Base-by-base conservation (phyloP, 2,888 invertebrate species). In the Cerceris rybyensis region DNA sequence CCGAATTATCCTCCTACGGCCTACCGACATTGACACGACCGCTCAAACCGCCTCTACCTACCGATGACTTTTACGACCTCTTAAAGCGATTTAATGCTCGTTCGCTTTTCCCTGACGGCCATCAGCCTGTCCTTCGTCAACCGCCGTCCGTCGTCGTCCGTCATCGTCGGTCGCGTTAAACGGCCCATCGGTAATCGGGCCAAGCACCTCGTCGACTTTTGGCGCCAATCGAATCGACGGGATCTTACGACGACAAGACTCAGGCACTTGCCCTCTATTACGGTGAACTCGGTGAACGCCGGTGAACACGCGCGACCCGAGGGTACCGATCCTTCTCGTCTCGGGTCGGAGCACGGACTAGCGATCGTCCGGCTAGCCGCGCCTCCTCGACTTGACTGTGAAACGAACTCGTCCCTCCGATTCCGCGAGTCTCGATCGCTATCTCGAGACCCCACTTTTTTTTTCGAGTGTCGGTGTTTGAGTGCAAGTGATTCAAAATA, bases 61-160 rank as follows among this genome's bases (percentile, higher is more conserved):
- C 87, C 89, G 86, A 91, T 91, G 91, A 91, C 87, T 90, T 91
- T 91, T 88, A 91, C 82, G 87, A 85, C 82, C 84, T 81, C 79
- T 83, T 88, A 84, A 90, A 86, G 76, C 86, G 73, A 73, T 85
- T 85, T 81, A 79, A 84, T 82, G 86, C 79, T 66, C 79, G 54
- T 82, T 81, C 69, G 72, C 67, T 80, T 57, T 69, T 68, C 67
- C 69, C 78, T 75, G 28, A 84, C 81, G 86, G 78, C 66, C 79
- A 50, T 82, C 79, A 69, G 72, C 67, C 78, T 57, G 73, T 68
- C 67, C 66, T 76, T 74, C 63, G 70, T 86, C 70, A 58, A 70
- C 28, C 68, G 70, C 65, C 75, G 78, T 83, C 81, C 75, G 67
- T 66, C 79, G 74, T 81, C 75, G 78, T 83, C 81, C 75, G 67